These are phyloP conservation scores for Seriola rivoliana DNA, from an alignment of 2,113 vertebrate genomes.

Conservation along the genomic window DNA sequence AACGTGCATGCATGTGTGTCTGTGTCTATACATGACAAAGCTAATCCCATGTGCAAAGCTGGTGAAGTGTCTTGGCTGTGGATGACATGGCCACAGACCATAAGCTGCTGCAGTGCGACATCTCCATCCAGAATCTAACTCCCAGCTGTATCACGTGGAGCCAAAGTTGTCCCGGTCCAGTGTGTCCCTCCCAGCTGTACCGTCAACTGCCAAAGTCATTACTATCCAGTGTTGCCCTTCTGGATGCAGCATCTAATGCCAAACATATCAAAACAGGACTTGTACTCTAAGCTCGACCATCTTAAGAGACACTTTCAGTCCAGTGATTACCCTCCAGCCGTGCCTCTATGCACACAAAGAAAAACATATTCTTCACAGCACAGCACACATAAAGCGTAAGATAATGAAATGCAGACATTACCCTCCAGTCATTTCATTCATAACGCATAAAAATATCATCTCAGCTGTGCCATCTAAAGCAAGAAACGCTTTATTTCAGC, in stretches of 20 bases:
- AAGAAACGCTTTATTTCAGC: conserved; percentile 3
- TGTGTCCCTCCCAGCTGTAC: conserved; percentile 26
- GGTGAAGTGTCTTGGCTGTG: conserved; percentile 48
- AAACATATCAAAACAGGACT: conserved; percentile 52
- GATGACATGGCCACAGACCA: conserved; percentile 23
- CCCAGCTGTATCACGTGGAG: conserved; percentile 47
- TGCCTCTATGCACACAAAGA: conserved; percentile 1
- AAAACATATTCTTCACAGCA: conserved; percentile 14
- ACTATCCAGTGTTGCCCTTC: conserved; percentile 48
- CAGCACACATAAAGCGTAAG: neutral
- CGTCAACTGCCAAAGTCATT: conserved; percentile 50
- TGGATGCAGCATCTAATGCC: conserved; percentile 36
- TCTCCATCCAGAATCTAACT: conserved; percentile 59
- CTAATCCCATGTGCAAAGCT: conserved; percentile 36
- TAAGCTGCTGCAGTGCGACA: conserved; percentile 39
- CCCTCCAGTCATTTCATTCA: conserved; percentile 11
- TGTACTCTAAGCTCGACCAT: neutral
- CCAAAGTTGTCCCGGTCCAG: conserved; percentile 38
- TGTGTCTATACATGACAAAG: conserved; percentile 12
- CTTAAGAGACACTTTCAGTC: conserved; percentile 35
- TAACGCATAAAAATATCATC: conserved; percentile 20
- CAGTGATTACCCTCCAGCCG: conserved; percentile 37
- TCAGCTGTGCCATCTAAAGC: conserved; percentile 4
- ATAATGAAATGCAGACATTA: conserved; percentile 1
- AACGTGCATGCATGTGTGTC: too few species aligned